Conservation (phyloP, 64 coral and sea anemone genomes). For the Montipora cactus region DNA sequence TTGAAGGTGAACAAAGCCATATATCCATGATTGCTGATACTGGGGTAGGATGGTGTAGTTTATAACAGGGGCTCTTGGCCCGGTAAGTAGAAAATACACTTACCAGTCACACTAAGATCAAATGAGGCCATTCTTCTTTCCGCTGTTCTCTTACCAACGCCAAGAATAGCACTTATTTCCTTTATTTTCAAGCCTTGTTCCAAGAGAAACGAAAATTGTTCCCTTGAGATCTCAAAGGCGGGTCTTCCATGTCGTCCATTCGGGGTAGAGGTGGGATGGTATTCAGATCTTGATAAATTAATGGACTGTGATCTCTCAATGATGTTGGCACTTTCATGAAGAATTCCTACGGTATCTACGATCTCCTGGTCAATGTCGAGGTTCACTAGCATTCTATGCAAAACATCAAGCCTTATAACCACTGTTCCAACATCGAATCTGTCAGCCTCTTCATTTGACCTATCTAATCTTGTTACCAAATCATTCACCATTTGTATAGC, state of each 20-base stretch:
- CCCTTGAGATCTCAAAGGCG: constrained; percentile 57
- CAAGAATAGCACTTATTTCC: constrained; percentile 28
- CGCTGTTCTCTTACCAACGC: constrained; percentile 26
- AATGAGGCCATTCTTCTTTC: constrained; percentile 45
- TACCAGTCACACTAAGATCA: constrained; percentile 57
- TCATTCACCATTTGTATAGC: constrained; percentile 11
- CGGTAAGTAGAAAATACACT: neutral
- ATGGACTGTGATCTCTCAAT: constrained; percentile 5
- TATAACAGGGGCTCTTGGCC: neutral
- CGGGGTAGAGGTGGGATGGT: neutral
- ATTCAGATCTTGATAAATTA: neutral
- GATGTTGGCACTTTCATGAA: neutral
- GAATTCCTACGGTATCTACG: constrained; percentile 30
- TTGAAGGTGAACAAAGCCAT: neutral
- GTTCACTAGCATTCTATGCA: constrained; percentile 66
- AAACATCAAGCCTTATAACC: constrained; percentile 40
- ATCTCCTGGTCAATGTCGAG: constrained; percentile 53
- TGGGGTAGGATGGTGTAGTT: neutral
- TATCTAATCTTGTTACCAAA: neutral
- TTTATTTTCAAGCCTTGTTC: constrained; percentile 51
- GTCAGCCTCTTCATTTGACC: neutral
- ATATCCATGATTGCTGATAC: neutral
- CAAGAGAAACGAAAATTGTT: constrained; percentile 62
- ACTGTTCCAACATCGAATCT: constrained; percentile 29
- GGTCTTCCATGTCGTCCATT: constrained; percentile 69